Evolutionary conservation across 2,888 invertebrate species (phyloP), one percentile per base, ranked within the genome.

Genomic region (Lymantria dispar): DNA sequence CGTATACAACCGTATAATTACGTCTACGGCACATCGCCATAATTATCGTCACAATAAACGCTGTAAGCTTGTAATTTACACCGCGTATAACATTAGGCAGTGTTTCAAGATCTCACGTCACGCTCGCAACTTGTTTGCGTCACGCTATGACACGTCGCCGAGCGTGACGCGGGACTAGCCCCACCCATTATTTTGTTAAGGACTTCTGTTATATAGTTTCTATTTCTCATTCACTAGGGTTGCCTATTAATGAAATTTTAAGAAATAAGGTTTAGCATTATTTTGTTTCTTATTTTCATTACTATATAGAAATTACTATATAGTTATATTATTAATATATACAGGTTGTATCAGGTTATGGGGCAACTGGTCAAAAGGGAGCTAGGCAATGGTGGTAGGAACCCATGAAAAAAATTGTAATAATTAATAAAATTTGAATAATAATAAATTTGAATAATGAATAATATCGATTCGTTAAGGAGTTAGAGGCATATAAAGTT

Each of bases 61-160:
- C 39, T 45, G 1, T 0, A 9, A 10, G 10, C 14, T 15, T 10
- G 5, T 40, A 13, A 0, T 39, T 58, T 55, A 30, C 7, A 30
- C 50, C 45, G 37, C 9, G 11, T 13, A 29, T 29, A 48, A 47
- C 58, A 70, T 69, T 64, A 67, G 57, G 60, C 59, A 56, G 22
- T 60, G 65, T 66, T 67, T 65, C 62, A 67, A 62, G 57, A 56
- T 62, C 56, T 62, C 46, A 62, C 68, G 70, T 79, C 75, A 77
- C 72, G 70, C 74, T 69, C 71, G 47, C 68, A 64, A 71, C 76
- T 70, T 75, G 80, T 80, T 77, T 69, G 68, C 61, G 76, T 80
- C 81, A 80, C 74, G 56, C 47, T 48, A 60, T 65, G 72, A 70
- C 75, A 69, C 68, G 71, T 64, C 62, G 61, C 60, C 56, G 45